Conservation (phyloP, 2,113 vertebrate species). For the Cynopterus brachyotis region DNA sequence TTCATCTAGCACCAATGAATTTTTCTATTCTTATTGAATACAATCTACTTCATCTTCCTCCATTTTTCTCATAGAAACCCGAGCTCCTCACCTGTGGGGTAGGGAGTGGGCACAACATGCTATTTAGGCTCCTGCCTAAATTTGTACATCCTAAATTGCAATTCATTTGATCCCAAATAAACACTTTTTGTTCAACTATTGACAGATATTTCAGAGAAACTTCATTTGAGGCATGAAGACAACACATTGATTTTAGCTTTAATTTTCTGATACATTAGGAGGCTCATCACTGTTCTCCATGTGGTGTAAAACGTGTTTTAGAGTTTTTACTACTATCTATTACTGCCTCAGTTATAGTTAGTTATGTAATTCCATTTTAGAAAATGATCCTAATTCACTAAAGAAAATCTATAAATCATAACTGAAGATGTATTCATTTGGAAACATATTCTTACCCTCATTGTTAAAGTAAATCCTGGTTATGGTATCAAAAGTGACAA, state of each 20-base stretch:
- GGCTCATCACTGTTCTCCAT: background rate
- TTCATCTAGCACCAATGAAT: background rate
- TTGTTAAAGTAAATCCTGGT: background rate
- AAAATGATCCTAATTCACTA: background rate
- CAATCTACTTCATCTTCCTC: background rate
- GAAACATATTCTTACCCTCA: background rate
- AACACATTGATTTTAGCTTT: background rate
- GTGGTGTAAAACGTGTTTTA: background rate
- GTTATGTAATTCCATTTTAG: background rate
- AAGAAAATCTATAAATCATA: background rate
- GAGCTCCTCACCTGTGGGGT: background rate
- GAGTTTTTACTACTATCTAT: background rate
- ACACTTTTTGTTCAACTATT: background rate
- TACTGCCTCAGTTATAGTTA: background rate
- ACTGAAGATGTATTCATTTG: background rate
- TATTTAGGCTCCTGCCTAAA: background rate
- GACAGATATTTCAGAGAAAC: background rate
- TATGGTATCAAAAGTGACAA: background rate
- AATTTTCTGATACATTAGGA: background rate
- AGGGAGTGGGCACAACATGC: too few species aligned
- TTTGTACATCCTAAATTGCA: too few species aligned
- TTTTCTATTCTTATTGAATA: background rate
- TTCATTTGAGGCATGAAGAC: background rate
- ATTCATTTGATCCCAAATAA: background rate
- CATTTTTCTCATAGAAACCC: background rate